Evolutionary conservation across 2,113 vertebrate genomes (phyloP).

Genomic region (Toxostoma redivivum): DNA sequence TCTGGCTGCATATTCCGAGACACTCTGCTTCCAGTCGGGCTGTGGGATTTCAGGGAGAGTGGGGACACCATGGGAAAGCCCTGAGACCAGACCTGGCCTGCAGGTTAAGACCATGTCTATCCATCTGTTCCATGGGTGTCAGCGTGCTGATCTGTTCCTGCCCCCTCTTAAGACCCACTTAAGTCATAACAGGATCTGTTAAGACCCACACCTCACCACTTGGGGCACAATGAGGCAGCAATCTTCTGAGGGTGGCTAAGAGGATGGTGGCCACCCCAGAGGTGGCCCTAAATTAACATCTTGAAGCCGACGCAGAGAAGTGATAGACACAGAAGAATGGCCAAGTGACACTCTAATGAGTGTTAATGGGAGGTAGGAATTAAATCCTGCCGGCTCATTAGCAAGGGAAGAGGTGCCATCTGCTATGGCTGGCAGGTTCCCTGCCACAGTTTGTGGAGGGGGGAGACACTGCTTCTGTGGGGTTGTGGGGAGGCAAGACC

Average conservation of each 20-base stretch:
- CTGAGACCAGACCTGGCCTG: not conserved
- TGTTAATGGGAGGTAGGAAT: constrained; percentile 20
- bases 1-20: not conserved
- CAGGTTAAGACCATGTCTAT: not conserved
- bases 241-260: not conserved
- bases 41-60: not conserved
- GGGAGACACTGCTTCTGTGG: not conserved
- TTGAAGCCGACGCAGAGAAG: not conserved
- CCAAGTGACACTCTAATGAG: constrained; percentile 26
- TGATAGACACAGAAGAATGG: not conserved
- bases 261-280: not conserved
- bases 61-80: rapidly evolving
- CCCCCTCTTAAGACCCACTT: not conserved
- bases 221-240: not conserved
- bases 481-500: not conserved
- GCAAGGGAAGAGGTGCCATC: constrained; percentile 40
- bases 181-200: not conserved
- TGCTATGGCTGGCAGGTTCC: constrained; percentile 12
- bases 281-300: not conserved
- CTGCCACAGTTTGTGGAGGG: not conserved
- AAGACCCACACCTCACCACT: too few relatives aligned
- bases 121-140: not conserved
- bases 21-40: not conserved
- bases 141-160: not conserved
- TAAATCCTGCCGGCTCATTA: constrained; percentile 21